Base-by-base conservation (phyloP, 2,113 vertebrate species). In the Erpornis zantholeuca region DNA sequence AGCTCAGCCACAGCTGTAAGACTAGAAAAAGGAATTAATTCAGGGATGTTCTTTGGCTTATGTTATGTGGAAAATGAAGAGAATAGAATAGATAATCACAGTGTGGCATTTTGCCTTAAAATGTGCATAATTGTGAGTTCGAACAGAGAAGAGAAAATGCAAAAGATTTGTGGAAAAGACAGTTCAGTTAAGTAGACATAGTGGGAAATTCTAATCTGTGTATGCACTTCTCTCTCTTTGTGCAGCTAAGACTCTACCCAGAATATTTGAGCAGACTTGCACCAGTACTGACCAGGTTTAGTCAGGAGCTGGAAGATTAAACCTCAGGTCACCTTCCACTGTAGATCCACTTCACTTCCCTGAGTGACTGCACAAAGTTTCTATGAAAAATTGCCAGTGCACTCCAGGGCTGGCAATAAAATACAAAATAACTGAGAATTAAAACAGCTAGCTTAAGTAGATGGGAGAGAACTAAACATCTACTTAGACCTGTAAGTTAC, bases 21-120 rank as follows among this genome's bases (percentile, higher is more conserved):
- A 88, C 31, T n/a, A 73, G 47, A 83, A 86, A 40, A 19, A 86
- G 49, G 49, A 96, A 87, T 89, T 83, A 80, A 95, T 96, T 91
- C 84, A 79, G 33, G 50, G 23, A 69, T 82, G 16, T 80, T 83
- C 71, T 81, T 57, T 75, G 56, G 24, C 35, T 89, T 88, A 65
- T 54, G 56, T n/a, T 73, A 45, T 49, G 20, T 70, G 56, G 33
- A 66, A 94, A 90, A 93, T 47, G 15, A 54, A 5, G 8, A 93
- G 33, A 90, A 80, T 36, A 83, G 54, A 85, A 59, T 24, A 87
- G 61, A 60, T 93, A 92, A 89, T 75, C 15, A 19, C 3, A 87
- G 8, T 29, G 38, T 59, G 72, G 36, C 36, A 66, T 82, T 92
- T 92, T 92, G 36, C 49, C 49, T 92, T 87, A 92, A 89, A 86